Base-by-base conservation (phyloP, 2,888 invertebrate species). In the Plagiodera versicolora region DNA sequence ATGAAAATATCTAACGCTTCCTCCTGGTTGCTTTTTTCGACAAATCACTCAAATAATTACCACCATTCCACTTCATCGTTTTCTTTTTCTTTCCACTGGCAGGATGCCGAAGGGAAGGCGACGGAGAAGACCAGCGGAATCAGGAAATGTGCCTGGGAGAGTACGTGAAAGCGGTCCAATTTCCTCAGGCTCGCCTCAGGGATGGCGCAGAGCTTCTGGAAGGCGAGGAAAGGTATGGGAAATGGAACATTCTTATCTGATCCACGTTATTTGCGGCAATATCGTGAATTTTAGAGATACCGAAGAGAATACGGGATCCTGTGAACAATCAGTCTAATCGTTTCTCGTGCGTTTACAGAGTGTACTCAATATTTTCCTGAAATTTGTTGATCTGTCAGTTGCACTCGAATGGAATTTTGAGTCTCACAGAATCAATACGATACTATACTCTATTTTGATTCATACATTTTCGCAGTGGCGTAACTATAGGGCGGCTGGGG, bases 31-130 rank as follows among this genome's bases (percentile, higher is more conserved):
- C 6, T 24, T 24, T 24, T 24, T 46, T 9, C 19, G 46, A 46
- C 17, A 11, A 9, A 9, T 19, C 19, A 46, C 46, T 46, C 46
- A 46, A 46, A 46, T n/a, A 19, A 46, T 18, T 18, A 46, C 19
- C 19, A 11, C 17, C 1, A 24, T 24, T 3, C 24, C 24, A 8
- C 17, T 17, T 44, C 14, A 44, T 44, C 16, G 5, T 44, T n/a
- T n/a, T n/a, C n/a, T n/a, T n/a, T 35, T 19, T 49, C 9, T 35
- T 56, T 58, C 19, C n/a, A 30, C 1, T 54, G 45, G 24, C 56
- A 56, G 83, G 82, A 19, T 73, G 77, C 68, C 79, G 76, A 70
- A 78, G 77, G 51, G 79, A 64, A 68, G 77, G 79, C 0, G 71
- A 72, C 39, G 71, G 70, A 9, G 71, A 71, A 52, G 73, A 72